A percentile compares a stretch with the other conserved stretches of the same genome.
phyloP scores from a whole-genome alignment of 2,797 vertebrate species.

The Phoeniculus purpureus region DNA sequence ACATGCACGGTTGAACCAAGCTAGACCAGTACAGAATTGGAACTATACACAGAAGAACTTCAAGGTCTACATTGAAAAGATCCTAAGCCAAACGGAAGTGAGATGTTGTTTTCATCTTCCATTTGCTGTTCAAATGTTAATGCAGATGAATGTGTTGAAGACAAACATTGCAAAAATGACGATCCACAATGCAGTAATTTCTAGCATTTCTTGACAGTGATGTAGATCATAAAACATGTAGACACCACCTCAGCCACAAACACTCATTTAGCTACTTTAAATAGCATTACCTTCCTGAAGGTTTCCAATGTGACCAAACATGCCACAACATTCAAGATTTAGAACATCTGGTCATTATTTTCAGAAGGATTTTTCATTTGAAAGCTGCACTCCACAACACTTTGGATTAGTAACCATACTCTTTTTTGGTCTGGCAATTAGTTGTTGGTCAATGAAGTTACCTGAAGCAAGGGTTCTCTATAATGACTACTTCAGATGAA shows the following conservation, averaged over 20 bases:
- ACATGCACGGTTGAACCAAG: not conserved
- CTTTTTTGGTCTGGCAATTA: not conserved
- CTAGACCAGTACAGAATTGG: not conserved
- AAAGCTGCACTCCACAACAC: constrained; percentile 35
- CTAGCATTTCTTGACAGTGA: not conserved
- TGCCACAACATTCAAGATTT: not conserved
- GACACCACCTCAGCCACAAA: not conserved
- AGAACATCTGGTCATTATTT: not conserved
- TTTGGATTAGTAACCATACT: not conserved
- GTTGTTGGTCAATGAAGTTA: not conserved
- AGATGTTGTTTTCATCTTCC: not conserved
- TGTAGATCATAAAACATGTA: not conserved
- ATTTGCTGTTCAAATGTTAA: not conserved
- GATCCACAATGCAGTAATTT: not conserved
- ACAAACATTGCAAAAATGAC: not conserved
- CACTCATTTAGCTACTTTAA: not conserved
- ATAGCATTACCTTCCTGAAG: not conserved
- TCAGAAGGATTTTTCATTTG: not conserved
- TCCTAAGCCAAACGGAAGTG: not conserved
- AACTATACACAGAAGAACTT: not conserved
- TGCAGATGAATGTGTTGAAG: not conserved
- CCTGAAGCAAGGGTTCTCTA: not conserved
- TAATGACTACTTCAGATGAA: not conserved
- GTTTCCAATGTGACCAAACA: not conserved
- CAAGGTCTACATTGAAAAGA: not conserved